These are phyloP conservation scores for Saccopteryx bilineata DNA, from an alignment of 2,113 vertebrate genomes.

Conservation along the genomic window DNA sequence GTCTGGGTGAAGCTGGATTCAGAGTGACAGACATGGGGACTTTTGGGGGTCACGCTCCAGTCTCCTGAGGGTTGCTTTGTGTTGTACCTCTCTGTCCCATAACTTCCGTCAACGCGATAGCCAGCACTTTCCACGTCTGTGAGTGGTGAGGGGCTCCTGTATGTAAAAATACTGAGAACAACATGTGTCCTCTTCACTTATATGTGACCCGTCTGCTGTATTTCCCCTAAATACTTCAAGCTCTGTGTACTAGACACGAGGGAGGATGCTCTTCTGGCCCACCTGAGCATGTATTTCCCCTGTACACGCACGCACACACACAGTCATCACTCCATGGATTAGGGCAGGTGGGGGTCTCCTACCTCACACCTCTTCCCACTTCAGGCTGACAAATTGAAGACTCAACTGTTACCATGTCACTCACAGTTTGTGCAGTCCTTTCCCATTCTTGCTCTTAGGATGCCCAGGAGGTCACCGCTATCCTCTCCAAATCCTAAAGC, in stretches of 20 bases:
- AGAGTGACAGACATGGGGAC: fast-evolving
- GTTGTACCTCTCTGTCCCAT: neutral
- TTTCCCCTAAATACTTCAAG: too few relatives aligned
- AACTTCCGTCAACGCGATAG: fast-evolving
- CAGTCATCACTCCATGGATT: neutral
- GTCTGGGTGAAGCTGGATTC: neutral
- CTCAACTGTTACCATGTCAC: fast-evolving
- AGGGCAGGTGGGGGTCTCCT: neutral
- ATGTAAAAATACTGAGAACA: fast-evolving
- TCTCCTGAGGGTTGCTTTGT: too few relatives aligned
- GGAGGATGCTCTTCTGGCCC: too few relatives aligned
- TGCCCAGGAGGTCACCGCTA: fast-evolving
- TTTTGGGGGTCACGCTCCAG: fast-evolving
- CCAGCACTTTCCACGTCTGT: neutral
- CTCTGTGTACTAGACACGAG: too few relatives aligned
- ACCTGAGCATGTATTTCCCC: fast-evolving
- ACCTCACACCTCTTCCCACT: neutral
- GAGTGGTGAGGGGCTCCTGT: neutral
- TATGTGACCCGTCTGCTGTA: fast-evolving
- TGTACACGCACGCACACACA: too few relatives aligned
- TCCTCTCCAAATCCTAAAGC: neutral
- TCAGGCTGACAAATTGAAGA: neutral
- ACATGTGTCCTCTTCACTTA: fast-evolving
- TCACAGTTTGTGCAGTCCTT: neutral
- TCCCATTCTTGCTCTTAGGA: fast-evolving